Evolutionary conservation across 2,797 vertebrate genomes (phyloP).

Genomic region (Rhinophrynus dorsalis): DNA sequence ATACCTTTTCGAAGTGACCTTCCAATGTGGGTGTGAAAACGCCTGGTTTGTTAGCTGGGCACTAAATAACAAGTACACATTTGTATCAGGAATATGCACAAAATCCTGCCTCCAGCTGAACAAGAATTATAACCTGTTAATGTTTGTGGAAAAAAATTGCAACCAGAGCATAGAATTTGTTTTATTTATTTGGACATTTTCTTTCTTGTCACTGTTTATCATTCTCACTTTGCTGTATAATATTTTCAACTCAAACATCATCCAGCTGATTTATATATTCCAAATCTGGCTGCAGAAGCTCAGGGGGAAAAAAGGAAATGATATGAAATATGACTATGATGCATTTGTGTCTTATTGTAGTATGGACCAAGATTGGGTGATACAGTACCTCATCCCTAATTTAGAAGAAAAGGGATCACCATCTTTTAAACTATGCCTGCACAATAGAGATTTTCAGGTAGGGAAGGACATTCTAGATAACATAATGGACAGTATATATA

Average conservation of each 20-base stretch:
- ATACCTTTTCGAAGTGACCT: neutral
- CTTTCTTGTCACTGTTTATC: neutral
- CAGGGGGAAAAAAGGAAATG: neutral
- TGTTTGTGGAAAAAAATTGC: neutral
- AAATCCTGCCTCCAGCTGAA: neutral
- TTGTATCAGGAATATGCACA: neutral
- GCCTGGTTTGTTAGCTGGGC: conserved; percentile 1
- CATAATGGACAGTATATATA: conserved; percentile 41
- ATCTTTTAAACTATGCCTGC: conserved; percentile 31
- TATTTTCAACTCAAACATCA: neutral
- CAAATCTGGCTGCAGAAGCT: neutral
- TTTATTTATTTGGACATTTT: neutral
- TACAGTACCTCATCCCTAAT: conserved; percentile 6
- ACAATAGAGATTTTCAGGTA: conserved; percentile 31
- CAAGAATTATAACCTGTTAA: neutral
- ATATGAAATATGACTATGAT: neutral
- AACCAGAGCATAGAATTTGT: neutral
- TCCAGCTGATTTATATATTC: neutral
- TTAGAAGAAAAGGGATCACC: conserved; percentile 5
- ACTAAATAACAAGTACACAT: neutral
- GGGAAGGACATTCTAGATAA: conserved; percentile 36
- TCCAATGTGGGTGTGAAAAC: neutral
- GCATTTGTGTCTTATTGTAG: conserved; percentile 40
- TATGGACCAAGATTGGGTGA: conserved; percentile 24
- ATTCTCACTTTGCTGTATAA: neutral